These are phyloP conservation scores for Xestia c-nigrum DNA, from an alignment of 2,888 invertebrate genomes.

Conservation along the genomic window DNA sequence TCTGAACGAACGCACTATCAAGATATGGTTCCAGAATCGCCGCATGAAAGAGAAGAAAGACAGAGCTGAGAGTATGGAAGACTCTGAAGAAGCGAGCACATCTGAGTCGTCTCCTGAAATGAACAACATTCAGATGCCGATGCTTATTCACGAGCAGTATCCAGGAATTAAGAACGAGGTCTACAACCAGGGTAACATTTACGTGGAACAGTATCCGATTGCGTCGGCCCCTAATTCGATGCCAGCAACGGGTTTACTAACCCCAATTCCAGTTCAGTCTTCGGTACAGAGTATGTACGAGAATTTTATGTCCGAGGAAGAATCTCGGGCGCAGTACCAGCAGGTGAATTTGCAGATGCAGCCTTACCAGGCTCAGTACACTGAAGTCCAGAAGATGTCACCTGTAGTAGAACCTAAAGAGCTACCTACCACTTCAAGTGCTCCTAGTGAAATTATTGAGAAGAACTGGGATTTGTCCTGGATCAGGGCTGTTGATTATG, in stretches of 20 bases:
- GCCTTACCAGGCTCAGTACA: constrained; percentile 65
- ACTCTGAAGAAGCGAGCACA: constrained; percentile 75
- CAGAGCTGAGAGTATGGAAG: constrained; percentile 77
- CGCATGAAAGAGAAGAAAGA: constrained; percentile 94
- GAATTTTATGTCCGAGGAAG: constrained; percentile 63
- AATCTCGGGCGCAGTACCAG: constrained; percentile 66
- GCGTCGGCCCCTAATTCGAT: constrained; percentile 60
- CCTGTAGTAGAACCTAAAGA: constrained; percentile 53
- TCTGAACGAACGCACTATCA: constrained; percentile 89
- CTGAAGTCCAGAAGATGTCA: constrained; percentile 60
- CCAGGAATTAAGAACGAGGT: constrained; percentile 62
- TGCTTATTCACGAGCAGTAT: constrained; percentile 70
- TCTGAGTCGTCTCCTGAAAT: constrained; percentile 74
- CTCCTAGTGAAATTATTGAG: constrained; percentile 62
- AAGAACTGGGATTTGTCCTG: constrained; percentile 81
- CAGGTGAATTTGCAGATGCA: constrained; percentile 66
- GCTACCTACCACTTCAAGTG: constrained; percentile 49
- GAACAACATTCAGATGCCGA: constrained; percentile 57
- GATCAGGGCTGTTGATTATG: constrained; percentile 75
- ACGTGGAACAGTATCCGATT: constrained; percentile 71
- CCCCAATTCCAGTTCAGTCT: constrained; percentile 48
- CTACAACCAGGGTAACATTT: constrained; percentile 67
- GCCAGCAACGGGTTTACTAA: constrained; percentile 43
- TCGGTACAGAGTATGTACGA: constrained; percentile 61
- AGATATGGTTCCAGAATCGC: constrained; percentile 96